Conservation (phyloP, 2,797 vertebrate genomes). For the Callimico goeldii region DNA sequence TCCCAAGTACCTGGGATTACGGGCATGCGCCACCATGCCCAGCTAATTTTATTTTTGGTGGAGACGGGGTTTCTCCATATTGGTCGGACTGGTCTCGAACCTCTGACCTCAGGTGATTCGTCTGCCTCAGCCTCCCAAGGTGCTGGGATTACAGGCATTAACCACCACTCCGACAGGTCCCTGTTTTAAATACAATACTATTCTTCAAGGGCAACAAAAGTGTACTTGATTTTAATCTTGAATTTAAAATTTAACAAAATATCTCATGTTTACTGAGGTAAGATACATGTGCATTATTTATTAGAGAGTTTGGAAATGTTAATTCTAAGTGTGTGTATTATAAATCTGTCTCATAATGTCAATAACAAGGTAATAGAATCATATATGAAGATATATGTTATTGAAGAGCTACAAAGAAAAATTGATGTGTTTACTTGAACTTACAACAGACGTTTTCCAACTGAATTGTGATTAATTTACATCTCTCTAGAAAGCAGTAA, state of each 20-base stretch:
- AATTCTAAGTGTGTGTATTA: background rate
- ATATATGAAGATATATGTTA: background rate
- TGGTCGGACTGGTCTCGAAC: too few species aligned
- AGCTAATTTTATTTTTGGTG: too few species aligned
- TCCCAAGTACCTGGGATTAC: too few species aligned
- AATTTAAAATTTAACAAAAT: slow-evolving; percentile 27
- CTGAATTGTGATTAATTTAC: background rate
- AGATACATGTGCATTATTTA: background rate
- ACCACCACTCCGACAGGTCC: too few species aligned
- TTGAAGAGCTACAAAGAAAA: background rate
- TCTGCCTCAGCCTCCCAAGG: too few species aligned
- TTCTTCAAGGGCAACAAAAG: slow-evolving; percentile 20
- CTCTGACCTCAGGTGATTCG: too few species aligned
- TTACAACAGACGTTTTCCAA: background rate
- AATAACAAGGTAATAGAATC: background rate
- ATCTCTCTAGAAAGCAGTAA: background rate
- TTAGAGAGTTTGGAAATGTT: background rate
- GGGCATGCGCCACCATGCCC: too few species aligned
- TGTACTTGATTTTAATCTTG: slow-evolving; percentile 43
- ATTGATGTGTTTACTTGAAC: background rate
- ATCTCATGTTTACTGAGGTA: background rate
- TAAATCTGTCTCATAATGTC: background rate
- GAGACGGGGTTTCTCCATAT: too few species aligned
- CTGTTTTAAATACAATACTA: background rate
- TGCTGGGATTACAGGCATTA: too few species aligned